Evolutionary conservation across 2,888 invertebrate genomes (phyloP).

Genomic region (Chrysodeixis includens): DNA sequence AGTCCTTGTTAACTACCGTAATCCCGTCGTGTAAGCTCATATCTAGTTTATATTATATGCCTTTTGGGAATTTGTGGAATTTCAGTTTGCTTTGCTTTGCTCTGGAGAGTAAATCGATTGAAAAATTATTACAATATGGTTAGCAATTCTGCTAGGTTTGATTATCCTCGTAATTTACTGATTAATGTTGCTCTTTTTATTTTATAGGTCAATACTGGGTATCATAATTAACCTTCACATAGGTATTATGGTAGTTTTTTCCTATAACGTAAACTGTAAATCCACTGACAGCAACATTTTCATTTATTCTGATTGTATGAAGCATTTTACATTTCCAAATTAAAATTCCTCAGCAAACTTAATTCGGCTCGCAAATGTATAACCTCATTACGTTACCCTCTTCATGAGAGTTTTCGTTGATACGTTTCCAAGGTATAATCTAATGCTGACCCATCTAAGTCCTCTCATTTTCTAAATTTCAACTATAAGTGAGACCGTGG

Average conservation of each 20-base stretch:
- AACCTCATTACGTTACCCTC: slow-evolving; percentile 81
- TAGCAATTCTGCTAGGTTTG: background rate
- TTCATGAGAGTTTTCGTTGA: slow-evolving; percentile 75
- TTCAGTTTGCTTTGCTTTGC: no score
- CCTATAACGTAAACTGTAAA: slow-evolving; percentile 17
- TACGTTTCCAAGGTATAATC: slow-evolving; percentile 74
- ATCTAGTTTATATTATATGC: slow-evolving; percentile 59
- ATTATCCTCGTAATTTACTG: no score
- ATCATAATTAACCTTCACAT: no score
- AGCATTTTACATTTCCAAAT: slow-evolving; percentile 64
- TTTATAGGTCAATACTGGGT: no score
- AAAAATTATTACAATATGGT: background rate
- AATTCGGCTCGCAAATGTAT: slow-evolving; percentile 75
- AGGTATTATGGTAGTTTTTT: background rate
- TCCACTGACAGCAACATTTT: slow-evolving; percentile 40
- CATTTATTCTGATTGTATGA: slow-evolving; percentile 60
- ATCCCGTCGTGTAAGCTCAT: slow-evolving; percentile 65
- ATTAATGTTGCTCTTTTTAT: no score
- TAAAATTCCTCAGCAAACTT: slow-evolving; percentile 67
- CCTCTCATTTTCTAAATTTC: slow-evolving; percentile 68
- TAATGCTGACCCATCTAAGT: slow-evolving; percentile 68
- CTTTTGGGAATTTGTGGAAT: slow-evolving; percentile 41
- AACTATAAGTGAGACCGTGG: slow-evolving; percentile 53
- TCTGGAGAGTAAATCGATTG: slow-evolving; percentile 32
- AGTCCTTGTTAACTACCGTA: slow-evolving; percentile 75